These are phyloP conservation scores for Xestobium rufovillosum DNA, from an alignment of 2,888 invertebrate species.

Conservation along the genomic window DNA sequence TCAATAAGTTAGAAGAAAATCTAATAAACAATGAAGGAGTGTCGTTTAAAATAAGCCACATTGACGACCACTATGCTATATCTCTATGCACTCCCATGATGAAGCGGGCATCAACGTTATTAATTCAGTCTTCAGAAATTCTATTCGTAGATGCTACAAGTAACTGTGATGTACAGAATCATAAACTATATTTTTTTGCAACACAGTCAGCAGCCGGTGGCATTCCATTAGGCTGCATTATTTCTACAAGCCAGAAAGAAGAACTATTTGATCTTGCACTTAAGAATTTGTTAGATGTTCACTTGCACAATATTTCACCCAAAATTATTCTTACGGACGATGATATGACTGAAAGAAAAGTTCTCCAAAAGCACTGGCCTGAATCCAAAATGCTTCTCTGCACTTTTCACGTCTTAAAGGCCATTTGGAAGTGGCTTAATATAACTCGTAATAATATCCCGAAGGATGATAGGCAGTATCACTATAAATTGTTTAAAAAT, in stretches of 20 bases:
- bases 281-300: slow-evolving; percentile 6
- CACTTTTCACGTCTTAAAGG: slow-evolving; percentile 16
- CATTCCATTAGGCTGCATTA: slow-evolving; percentile 11
- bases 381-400: slow-evolving; percentile 11
- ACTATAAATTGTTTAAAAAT: no score
- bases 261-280: slow-evolving; percentile 13
- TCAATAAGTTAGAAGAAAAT: slow-evolving; percentile 5
- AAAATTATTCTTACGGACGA: slow-evolving; percentile 14
- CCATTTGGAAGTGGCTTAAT: slow-evolving; percentile 5
- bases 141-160: no score
- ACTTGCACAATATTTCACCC: slow-evolving; percentile 12
- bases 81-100: slow-evolving; percentile 6
- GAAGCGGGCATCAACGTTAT: slow-evolving; percentile 3
- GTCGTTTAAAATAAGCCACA: slow-evolving; percentile 4
- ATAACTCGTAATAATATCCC: slow-evolving; percentile 7
- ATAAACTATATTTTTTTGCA: slow-evolving; percentile 12
- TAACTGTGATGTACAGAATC: slow-evolving; percentile 10
- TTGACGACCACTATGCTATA: slow-evolving; percentile 6
- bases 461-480: slow-evolving; percentile 9
- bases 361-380: slow-evolving; percentile 14
- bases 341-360: slow-evolving; percentile 13
- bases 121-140: slow-evolving; percentile 8
- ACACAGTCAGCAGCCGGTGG: slow-evolving; percentile 10
- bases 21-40: slow-evolving; percentile 5
- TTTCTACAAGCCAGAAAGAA: slow-evolving; percentile 8